These are phyloP conservation scores for Ptychobarbus kaznakovi DNA, from an alignment of 2,797 vertebrate genomes.

Conservation along the genomic window DNA sequence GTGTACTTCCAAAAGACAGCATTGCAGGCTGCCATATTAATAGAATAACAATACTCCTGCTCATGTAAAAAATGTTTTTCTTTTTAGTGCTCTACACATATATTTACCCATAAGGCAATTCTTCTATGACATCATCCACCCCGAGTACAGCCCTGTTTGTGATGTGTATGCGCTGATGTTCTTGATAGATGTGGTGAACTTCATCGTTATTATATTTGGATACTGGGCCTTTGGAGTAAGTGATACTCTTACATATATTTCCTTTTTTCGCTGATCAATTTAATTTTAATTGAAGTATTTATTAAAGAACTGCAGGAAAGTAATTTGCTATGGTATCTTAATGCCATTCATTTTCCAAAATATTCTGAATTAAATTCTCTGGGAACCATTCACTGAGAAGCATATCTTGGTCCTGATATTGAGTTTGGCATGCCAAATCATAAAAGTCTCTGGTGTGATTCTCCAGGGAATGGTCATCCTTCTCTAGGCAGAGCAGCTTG, in stretches of 20 bases:
- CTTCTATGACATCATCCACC: constrained; percentile 86
- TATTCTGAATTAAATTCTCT: background rate
- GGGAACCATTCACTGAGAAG: too few species aligned
- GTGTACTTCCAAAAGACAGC: background rate
- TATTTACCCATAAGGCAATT: constrained; percentile 81
- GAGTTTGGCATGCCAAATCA: too few species aligned
- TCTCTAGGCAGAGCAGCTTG: too few species aligned
- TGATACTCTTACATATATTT: background rate
- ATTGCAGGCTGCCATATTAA: background rate
- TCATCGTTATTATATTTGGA: constrained; percentile 81
- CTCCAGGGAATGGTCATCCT: too few species aligned
- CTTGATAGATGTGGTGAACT: constrained; percentile 80
- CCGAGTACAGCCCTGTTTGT: constrained; percentile 80
- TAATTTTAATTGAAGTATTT: background rate
- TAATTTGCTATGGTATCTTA: background rate
- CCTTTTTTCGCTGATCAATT: background rate
- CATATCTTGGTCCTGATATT: too few species aligned
- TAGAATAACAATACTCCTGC: background rate
- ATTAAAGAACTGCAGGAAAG: background rate
- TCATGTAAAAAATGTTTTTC: background rate
- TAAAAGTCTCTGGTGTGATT: too few species aligned
- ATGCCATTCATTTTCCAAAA: background rate
- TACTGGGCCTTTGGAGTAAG: constrained; percentile 84
- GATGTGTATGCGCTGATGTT: constrained; percentile 81
- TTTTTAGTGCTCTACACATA: constrained; percentile 75